Conservation (phyloP, 1,140 invertebrate species). For the Yoshiicerus persimilis region DNA sequence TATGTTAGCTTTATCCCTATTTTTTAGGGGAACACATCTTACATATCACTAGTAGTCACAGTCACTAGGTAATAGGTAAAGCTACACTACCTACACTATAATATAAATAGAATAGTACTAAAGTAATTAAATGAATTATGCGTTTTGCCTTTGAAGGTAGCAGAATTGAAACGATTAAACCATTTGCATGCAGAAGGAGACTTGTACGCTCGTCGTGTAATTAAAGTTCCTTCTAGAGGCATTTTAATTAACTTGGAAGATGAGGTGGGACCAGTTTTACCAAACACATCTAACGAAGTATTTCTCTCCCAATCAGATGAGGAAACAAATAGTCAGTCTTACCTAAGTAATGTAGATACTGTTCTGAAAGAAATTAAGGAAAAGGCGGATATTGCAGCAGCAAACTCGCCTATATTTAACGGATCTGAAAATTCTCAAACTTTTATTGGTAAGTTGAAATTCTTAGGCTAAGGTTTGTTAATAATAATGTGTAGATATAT, state of each 20-base stretch:
- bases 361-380: conserved; percentile 42
- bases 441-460: conserved; percentile 36
- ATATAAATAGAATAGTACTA: too few relatives aligned
- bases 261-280: not conserved
- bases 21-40: too few relatives aligned
- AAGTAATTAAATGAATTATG: too few relatives aligned
- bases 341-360: conserved; percentile 43
- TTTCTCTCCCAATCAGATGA: not conserved
- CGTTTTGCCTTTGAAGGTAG: conserved; percentile 37
- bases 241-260: conserved; percentile 45
- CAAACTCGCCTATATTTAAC: conserved; percentile 43
- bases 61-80: too few relatives aligned
- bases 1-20: too few relatives aligned
- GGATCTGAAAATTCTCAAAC: conserved; percentile 26
- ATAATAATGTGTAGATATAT: too few relatives aligned
- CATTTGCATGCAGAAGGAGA: conserved; percentile 40
- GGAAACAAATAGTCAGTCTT: conserved; percentile 35
- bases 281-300: not conserved
- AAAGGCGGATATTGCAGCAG: conserved; percentile 42
- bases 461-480: too few relatives aligned
- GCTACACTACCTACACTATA: too few relatives aligned
- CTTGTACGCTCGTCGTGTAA: conserved; percentile 39
- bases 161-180: conserved; percentile 46
- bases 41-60: too few relatives aligned
- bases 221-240: conserved; percentile 47